Percentiles rank a stretch among this genome's conserved stretches.
Evolutionary conservation across 2,113 vertebrate species (phyloP).

Genomic region (Ctenomys sociabilis): DNA sequence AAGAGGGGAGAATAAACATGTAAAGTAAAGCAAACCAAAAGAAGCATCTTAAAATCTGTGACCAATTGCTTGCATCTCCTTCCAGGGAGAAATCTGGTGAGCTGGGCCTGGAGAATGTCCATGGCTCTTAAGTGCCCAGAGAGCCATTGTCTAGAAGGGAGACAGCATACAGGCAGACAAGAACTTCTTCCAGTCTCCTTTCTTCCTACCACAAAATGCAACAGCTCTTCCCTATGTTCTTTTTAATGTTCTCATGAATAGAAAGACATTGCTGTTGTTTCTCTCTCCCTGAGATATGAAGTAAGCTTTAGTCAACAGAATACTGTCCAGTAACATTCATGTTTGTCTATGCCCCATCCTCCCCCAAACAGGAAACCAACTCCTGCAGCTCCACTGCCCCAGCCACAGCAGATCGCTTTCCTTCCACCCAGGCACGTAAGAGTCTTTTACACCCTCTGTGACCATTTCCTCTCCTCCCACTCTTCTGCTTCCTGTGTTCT

Average conservation of each 20-base stretch:
- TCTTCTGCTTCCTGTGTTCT: background rate
- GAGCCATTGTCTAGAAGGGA: background rate
- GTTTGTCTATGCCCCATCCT: background rate
- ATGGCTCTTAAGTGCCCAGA: background rate
- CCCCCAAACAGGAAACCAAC: background rate
- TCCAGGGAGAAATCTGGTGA: background rate
- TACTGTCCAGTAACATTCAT: background rate
- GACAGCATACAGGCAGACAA: background rate
- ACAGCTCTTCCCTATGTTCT: background rate
- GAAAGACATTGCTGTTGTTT: background rate
- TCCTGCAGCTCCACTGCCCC: background rate
- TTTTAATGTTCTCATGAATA: conserved; percentile 13
- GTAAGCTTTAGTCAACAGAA: background rate
- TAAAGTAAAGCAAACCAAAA: background rate
- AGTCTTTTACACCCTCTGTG: background rate
- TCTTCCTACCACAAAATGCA: background rate
- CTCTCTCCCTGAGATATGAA: background rate
- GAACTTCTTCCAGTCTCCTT: background rate
- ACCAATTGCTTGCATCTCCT: background rate
- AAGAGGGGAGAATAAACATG: background rate
- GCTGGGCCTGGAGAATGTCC: background rate
- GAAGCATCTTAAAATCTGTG: background rate
- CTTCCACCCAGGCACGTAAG: background rate
- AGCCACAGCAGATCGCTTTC: background rate
- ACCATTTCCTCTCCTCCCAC: background rate